Percentiles rank a stretch among this genome's conserved stretches.
phyloP scores from a whole-genome alignment of 2,888 invertebrate genomes.

The Lepidocyrtoides sp. region DNA sequence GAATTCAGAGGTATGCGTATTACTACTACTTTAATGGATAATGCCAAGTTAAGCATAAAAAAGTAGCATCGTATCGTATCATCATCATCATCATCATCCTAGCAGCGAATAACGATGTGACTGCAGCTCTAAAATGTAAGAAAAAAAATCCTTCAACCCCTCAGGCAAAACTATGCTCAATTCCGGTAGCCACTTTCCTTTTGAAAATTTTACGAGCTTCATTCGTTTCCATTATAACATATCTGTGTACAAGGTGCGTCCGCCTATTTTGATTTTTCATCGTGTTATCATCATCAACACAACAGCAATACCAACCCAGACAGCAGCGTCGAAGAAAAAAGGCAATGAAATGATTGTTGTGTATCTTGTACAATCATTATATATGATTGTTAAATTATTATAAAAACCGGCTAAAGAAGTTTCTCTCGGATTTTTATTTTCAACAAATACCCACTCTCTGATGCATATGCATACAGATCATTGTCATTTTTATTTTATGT shows the following conservation, averaged over 20 bases:
- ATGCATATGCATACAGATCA: constrained; percentile 15
- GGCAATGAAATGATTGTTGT: constrained; percentile 77
- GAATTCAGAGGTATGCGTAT: constrained; percentile 4
- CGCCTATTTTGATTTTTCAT: constrained; percentile 80
- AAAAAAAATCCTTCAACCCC: constrained; percentile 78
- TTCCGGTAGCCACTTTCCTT: constrained; percentile 85
- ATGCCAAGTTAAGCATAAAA: not conserved
- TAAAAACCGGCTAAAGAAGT: constrained; percentile 72
- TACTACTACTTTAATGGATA: not conserved
- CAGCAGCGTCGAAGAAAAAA: constrained; percentile 46
- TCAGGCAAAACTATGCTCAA: constrained; percentile 83
- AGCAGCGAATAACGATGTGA: constrained; percentile 59
- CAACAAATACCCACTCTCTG: constrained; percentile 7
- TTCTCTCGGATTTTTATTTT: constrained; percentile 49
- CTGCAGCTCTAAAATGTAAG: constrained; percentile 24
- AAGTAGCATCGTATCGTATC: not conserved
- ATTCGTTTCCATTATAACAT: constrained; percentile 84
- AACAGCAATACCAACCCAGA: constrained; percentile 44
- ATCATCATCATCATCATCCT: constrained; percentile 37
- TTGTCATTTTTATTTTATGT: constrained; percentile 51
- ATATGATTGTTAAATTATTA: constrained; percentile 78
- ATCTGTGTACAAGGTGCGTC: constrained; percentile 83
- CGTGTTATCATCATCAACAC: constrained; percentile 65
- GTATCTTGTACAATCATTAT: constrained; percentile 76
- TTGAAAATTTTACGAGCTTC: constrained; percentile 85